Percentiles rank a stretch among this genome's conserved stretches.
Conservation (phyloP, 2,797 vertebrate species). For the Scyliorhinus canicula region DNA sequence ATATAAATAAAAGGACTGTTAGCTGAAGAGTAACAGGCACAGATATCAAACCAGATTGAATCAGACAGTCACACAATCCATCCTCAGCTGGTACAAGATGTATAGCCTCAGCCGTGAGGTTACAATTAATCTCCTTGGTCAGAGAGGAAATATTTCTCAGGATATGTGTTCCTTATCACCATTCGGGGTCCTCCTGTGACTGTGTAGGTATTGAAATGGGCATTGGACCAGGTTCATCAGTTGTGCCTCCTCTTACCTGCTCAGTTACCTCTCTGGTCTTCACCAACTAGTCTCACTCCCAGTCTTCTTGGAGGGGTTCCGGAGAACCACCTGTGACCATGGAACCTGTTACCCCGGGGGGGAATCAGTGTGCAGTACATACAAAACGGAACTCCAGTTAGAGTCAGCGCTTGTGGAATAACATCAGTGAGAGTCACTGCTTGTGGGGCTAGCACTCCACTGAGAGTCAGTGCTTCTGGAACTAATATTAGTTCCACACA, state of each 20-base stretch:
- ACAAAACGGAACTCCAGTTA: neutral
- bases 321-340: neutral
- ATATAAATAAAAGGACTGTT: slow-evolving; percentile 11
- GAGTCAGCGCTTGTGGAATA: neutral
- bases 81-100: neutral
- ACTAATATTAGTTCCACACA: no score
- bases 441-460: no score
- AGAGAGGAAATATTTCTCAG: neutral
- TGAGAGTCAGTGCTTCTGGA: neutral
- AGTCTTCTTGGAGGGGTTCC: neutral
- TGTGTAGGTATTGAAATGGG: neutral
- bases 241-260: neutral
- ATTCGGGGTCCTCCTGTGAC: neutral
- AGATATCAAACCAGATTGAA: neutral
- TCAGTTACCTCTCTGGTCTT: neutral
- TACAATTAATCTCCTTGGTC: neutral
- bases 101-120: neutral
- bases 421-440: no score
- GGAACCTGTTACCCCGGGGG: no score
- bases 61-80: neutral
- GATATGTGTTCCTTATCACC: neutral
- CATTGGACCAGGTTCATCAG: neutral
- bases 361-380: no score
- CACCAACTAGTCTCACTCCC: neutral
- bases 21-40: neutral